Conservation (phyloP, 2,797 vertebrate genomes). For the Hemitrygon akajei region DNA sequence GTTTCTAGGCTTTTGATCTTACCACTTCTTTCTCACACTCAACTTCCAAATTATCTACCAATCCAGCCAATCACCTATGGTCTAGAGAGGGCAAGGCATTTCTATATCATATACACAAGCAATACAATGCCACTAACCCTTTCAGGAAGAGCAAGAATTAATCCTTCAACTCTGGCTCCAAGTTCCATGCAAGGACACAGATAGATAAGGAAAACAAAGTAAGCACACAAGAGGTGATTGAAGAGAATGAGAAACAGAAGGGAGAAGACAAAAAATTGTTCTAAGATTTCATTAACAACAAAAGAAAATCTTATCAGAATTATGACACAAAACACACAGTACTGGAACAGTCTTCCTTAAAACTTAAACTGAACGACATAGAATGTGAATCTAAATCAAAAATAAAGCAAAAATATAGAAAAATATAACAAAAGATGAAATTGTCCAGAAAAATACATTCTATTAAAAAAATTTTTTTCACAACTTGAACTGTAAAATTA, state of each 20-base stretch:
- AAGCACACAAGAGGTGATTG: not conserved
- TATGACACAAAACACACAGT: not conserved
- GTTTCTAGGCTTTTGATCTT: not conserved
- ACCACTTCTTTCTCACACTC: too few relatives aligned
- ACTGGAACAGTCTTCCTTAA: not conserved
- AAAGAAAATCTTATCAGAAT: not conserved
- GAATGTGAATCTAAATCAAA: not conserved
- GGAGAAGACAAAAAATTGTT: not conserved
- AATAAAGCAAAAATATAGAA: not conserved
- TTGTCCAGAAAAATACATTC: not conserved
- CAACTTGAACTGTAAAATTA: not conserved
- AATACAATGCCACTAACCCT: not conserved
- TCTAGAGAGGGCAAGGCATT: not conserved
- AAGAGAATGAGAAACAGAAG: not conserved
- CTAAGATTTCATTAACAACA: not conserved
- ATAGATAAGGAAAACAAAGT: not conserved
- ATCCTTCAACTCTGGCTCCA: not conserved
- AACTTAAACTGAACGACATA: not conserved
- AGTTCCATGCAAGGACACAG: not conserved
- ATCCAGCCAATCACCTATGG: not conserved
- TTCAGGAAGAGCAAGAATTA: not conserved
- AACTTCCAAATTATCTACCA: not conserved
- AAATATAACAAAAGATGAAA: not conserved
- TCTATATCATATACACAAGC: not conserved
- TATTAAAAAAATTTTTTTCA: not conserved